A percentile compares a stretch with the other conserved stretches of the same genome.
Conservation (phyloP, 2,113 vertebrate genomes). For the Chrysochloris asiatica region DNA sequence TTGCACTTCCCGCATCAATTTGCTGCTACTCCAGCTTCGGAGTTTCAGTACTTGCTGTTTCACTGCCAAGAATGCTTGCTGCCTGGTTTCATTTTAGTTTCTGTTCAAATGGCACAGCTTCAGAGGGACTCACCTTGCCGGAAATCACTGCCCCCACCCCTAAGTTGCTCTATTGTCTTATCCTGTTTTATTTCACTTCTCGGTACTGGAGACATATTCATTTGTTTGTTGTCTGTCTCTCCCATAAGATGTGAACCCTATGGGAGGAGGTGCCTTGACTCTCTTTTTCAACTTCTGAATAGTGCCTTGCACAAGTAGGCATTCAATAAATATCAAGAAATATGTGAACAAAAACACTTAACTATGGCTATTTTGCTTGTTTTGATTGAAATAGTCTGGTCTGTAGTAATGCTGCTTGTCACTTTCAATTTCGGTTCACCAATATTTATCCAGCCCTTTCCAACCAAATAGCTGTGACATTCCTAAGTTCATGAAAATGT, state of each 20-base stretch:
- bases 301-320: not conserved
- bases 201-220: not conserved
- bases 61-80: not conserved
- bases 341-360: not conserved
- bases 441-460: not conserved
- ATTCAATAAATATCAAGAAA: not conserved
- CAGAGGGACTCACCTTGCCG: not conserved
- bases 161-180: not conserved
- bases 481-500: not conserved
- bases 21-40: not conserved
- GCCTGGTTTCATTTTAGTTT: not conserved
- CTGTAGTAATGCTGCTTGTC: too few species aligned
- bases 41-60: too few species aligned
- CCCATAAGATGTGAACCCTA: not conserved
- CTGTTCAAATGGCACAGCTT: not conserved
- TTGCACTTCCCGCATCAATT: not conserved
- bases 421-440: not conserved
- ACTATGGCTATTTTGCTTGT: not conserved
- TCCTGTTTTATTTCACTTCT: not conserved
- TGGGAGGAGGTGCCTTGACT: not conserved
- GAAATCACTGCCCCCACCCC: not conserved
- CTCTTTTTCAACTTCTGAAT: not conserved
- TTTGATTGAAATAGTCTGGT: not conserved
- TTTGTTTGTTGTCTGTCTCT: not conserved
- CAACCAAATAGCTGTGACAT: not conserved